Evolutionary conservation across 2,888 invertebrate species (phyloP).

Genomic region (Siphlonurus alternatus): DNA sequence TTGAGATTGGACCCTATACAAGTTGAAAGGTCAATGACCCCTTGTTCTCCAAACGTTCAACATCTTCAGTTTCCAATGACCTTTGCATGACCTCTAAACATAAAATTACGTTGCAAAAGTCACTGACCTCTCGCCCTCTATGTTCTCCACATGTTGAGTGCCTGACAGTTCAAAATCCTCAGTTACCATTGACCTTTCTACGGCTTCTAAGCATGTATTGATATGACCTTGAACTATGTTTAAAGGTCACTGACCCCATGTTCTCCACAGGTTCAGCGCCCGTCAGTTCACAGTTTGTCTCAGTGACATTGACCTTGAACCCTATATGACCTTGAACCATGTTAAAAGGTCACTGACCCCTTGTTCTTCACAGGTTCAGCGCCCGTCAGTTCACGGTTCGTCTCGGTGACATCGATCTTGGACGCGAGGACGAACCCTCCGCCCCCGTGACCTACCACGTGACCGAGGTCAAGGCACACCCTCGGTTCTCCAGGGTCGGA

Average conservation of each 20-base stretch:
- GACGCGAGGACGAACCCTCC: slow-evolving; percentile 69
- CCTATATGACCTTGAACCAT: no score
- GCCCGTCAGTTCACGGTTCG: slow-evolving; percentile 79
- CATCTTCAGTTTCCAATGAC: no score
- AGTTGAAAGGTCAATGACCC: no score
- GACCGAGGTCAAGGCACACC: slow-evolving; percentile 62
- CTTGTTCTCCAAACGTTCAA: no score
- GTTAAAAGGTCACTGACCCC: no score
- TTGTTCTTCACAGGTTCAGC: slow-evolving; percentile 48
- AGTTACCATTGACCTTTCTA: slow-evolving; percentile 75
- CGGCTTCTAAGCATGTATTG: no score
- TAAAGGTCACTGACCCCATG: no score
- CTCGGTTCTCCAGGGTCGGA: slow-evolving; percentile 73
- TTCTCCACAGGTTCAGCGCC: slow-evolving; percentile 69
- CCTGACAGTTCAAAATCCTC: slow-evolving; percentile 76
- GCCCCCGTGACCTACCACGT: slow-evolving; percentile 65
- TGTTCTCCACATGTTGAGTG: slow-evolving; percentile 70
- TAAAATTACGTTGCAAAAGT: no score
- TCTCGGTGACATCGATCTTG: slow-evolving; percentile 73
- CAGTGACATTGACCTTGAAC: slow-evolving; percentile 72
- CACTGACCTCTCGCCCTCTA: no score
- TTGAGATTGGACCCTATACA: no score
- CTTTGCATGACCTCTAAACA: no score
- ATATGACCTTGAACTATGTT: no score
- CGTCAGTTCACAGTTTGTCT: slow-evolving; percentile 78